Conservation (phyloP, 1,140 invertebrate species). For the Pseudomyrmex concolor region DNA sequence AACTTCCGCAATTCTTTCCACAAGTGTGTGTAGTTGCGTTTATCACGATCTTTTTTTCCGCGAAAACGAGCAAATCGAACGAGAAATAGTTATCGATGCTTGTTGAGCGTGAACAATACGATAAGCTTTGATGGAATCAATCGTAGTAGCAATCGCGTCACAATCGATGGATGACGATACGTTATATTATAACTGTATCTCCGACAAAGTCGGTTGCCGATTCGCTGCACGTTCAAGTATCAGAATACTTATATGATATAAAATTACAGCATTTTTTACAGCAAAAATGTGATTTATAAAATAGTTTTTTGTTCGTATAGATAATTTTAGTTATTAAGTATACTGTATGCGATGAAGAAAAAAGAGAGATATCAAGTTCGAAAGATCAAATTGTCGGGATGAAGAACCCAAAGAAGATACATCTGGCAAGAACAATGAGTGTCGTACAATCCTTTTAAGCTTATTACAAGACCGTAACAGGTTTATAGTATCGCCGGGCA, state of each 20-base stretch:
- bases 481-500: constrained; percentile 62
- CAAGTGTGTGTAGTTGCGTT: neutral
- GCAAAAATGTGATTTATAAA: no score
- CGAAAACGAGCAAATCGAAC: constrained; percentile 11
- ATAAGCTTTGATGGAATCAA: constrained; percentile 5
- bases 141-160: constrained; percentile 6
- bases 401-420: constrained; percentile 20
- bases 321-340: no score
- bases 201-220: neutral
- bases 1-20: constrained; percentile 3
- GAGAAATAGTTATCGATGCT: neutral
- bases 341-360: no score
- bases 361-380: neutral
- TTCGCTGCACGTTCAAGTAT: neutral
- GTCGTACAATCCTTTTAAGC: constrained; percentile 64
- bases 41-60: constrained; percentile 1
- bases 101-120: neutral
- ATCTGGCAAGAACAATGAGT: constrained; percentile 35
- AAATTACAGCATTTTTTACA: neutral
- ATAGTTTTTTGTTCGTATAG: no score
- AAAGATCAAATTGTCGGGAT: constrained; percentile 31
- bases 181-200: constrained; percentile 36
- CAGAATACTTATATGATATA: neutral
- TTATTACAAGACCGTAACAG: constrained; percentile 66
- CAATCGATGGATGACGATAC: constrained; percentile 28